These are phyloP conservation scores for Semnopithecus entellus DNA, from an alignment of 2,113 vertebrate species.

Conservation along the genomic window DNA sequence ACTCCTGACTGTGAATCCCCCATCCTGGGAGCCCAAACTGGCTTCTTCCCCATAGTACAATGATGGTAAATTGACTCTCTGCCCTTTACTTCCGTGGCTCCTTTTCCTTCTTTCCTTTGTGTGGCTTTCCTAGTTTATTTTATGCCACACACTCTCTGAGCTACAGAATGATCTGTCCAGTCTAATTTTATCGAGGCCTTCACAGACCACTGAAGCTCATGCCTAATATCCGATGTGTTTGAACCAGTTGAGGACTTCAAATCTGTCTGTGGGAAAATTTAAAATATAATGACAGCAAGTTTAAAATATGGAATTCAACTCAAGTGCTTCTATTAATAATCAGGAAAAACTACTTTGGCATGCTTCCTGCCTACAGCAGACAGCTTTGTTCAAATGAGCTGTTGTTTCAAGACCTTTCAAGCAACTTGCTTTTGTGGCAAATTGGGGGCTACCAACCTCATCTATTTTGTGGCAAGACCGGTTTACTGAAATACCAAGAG, in stretches of 20 bases:
- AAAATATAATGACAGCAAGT: constrained; percentile 34
- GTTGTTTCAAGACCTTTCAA: constrained; percentile 58
- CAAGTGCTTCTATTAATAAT: constrained; percentile 64
- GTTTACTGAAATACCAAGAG: constrained; percentile 52
- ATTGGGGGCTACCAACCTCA: constrained; percentile 66
- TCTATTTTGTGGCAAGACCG: constrained; percentile 64
- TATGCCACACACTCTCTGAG: neutral
- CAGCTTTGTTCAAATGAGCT: constrained; percentile 49
- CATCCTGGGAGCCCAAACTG: neutral
- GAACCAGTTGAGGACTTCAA: neutral
- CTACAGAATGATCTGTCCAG: neutral
- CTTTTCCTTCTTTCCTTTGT: neutral
- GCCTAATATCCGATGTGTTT: neutral
- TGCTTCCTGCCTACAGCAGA: constrained; percentile 59
- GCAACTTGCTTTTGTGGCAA: constrained; percentile 58
- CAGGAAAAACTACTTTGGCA: constrained; percentile 47
- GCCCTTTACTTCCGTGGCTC: neutral
- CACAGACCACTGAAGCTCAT: neutral
- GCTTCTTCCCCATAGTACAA: neutral
- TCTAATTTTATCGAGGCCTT: neutral
- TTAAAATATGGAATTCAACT: constrained; percentile 40
- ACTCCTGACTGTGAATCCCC: neutral
- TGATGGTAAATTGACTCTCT: neutral
- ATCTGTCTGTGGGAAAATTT: neutral
- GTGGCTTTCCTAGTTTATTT: neutral